Evolutionary conservation across 2,888 invertebrate species (phyloP).

Genomic region (Plebejus argus): DNA sequence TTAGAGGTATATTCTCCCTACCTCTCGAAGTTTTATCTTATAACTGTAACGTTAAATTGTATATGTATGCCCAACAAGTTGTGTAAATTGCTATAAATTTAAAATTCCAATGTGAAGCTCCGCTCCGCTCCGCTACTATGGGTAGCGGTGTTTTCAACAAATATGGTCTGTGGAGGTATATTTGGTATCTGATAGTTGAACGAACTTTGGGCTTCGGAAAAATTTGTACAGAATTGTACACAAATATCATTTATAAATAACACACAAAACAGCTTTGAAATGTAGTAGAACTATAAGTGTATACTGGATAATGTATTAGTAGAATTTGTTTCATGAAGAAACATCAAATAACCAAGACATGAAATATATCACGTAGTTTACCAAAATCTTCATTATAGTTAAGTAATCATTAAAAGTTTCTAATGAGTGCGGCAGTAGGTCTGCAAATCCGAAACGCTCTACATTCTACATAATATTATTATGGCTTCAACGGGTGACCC

Average conservation of each 20-base stretch:
- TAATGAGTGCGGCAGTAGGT: background rate
- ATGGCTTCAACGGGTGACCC: slow-evolving; percentile 8
- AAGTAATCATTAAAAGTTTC: too few species aligned
- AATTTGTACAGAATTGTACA: background rate
- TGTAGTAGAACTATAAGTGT: too few species aligned
- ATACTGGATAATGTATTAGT: too few species aligned
- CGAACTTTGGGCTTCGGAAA: background rate
- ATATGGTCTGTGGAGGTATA: background rate
- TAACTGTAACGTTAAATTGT: background rate
- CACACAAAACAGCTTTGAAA: too few species aligned
- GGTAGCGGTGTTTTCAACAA: slow-evolving; percentile 31
- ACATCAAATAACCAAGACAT: too few species aligned
- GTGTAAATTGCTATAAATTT: slow-evolving; percentile 9
- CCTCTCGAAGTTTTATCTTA: background rate
- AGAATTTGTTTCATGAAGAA: too few species aligned
- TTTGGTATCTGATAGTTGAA: background rate
- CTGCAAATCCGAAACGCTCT: background rate
- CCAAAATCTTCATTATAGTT: too few species aligned
- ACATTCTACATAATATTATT: slow-evolving; percentile 8
- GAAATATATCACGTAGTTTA: too few species aligned
- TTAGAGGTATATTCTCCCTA: background rate
- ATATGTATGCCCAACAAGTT: background rate
- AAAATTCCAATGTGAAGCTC: slow-evolving; percentile 25
- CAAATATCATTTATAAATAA: background rate
- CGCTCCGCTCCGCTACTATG: too few species aligned